Evolutionary conservation across 2,113 vertebrate species (phyloP), one percentile per base, ranked within the genome.

Genomic region (Scalopus aquaticus): DNA sequence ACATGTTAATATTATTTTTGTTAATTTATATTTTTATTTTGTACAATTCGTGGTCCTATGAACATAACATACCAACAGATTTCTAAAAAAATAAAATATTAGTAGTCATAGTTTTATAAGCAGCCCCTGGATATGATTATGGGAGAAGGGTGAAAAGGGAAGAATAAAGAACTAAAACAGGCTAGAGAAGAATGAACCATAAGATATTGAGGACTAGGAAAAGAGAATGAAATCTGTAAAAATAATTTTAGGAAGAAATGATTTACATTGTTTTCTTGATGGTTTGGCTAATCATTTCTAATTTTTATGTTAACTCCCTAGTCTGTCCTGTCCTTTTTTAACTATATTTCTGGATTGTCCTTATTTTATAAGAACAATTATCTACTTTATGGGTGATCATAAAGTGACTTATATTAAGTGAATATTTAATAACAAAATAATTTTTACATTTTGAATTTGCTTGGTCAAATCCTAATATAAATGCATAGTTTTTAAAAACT

Each of bases 351-450:
- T 78, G 78, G 54, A 60, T 90, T 94, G 9, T 91, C 81, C 30
- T 44, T 89, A 58, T 72, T 95, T 91, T 70, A 39, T 89, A 56
- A 69, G 88, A 73, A 24, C 17, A n/a, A 22, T 39, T 35, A 49
- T 15, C 42, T 80, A 58, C 39, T 77, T 19, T 90, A 0, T 79
- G 1, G 9, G n/a, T 90, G 86, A 72, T 73, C 76, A 1, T 65
- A 58, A 88, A 56, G 9, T 90, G 8, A 24, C 5, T 88, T 54
- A n/a, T 73, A 78, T 49, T 51, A 37, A 74, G 2, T 88, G 11
- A 89, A 93, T 82, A 16, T 79, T 94, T 78, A 73, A 8, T 64
- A 76, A 90, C 51, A 73, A 85, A 80, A 42, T 90, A 51, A 65
- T 46, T 35, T 88, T 67, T 90, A 15, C 32, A 64, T 73, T 82